A percentile compares a stretch with the other conserved stretches of the same genome.
Evolutionary conservation across 2,888 invertebrate species (phyloP).

Genomic region (Dugesia japonica): DNA sequence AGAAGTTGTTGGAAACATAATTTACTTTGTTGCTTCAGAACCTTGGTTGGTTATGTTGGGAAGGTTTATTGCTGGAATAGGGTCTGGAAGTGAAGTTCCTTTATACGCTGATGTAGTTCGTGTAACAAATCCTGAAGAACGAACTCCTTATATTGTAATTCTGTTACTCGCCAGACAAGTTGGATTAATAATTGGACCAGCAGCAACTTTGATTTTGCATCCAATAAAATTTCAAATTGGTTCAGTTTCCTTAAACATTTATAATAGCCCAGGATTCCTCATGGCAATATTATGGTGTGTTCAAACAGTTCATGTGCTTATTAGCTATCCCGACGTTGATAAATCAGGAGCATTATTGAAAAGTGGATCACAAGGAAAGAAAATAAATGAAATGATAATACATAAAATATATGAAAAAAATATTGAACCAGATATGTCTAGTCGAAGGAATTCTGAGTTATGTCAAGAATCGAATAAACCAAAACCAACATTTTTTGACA

Average conservation of each 20-base stretch:
- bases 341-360: neutral
- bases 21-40: conserved; percentile 24
- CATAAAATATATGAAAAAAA: neutral
- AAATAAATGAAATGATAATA: neutral
- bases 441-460: neutral
- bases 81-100: conserved; percentile 24
- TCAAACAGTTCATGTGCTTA: conserved; percentile 23
- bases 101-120: conserved; percentile 28
- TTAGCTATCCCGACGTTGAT: conserved; percentile 12
- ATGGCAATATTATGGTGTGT: conserved; percentile 31
- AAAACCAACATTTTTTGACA: neutral
- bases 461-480: neutral
- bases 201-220: conserved; percentile 21
- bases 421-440: neutral
- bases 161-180: conserved; percentile 29
- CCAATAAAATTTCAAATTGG: conserved; percentile 25
- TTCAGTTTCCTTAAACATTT: conserved; percentile 30
- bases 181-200: conserved; percentile 31
- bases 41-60: conserved; percentile 31
- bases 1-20: conserved; percentile 31
- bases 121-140: conserved; percentile 31
- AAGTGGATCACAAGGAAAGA: neutral
- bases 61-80: conserved; percentile 26
- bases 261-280: conserved; percentile 29
- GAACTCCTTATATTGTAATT: conserved; percentile 27